phyloP scores from a whole-genome alignment of 2,888 invertebrate genomes.

The Aspidiotus destructor region DNA sequence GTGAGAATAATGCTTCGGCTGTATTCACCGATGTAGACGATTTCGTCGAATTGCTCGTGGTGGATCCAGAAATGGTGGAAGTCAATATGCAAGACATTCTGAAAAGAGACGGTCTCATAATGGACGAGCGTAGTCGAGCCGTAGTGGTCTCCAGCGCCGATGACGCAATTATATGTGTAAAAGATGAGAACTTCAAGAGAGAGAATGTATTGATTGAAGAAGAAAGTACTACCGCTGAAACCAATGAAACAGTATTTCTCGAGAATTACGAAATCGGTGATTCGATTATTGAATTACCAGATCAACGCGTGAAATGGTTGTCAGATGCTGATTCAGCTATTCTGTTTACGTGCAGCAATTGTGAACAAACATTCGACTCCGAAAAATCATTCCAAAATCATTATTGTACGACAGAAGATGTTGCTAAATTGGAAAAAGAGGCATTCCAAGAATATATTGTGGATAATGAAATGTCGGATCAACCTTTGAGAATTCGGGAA shows the following conservation, averaged over 20 bases:
- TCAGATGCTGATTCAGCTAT: neutral
- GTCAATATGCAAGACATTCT: slow-evolving; percentile 13
- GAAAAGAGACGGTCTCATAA: neutral
- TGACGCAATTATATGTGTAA: neutral
- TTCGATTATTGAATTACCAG: slow-evolving; percentile 12
- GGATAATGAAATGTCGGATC: neutral
- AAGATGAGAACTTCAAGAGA: neutral
- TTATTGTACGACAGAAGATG: neutral
- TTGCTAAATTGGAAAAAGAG: slow-evolving; percentile 7
- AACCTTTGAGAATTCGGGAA: neutral
- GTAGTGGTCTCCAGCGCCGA: neutral
- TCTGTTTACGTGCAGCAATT: neutral
- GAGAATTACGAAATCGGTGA: slow-evolving; percentile 13
- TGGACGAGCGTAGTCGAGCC: neutral
- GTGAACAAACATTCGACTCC: neutral
- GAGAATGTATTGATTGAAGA: neutral
- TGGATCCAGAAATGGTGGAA: slow-evolving; percentile 20
- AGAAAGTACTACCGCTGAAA: neutral
- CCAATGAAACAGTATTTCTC: slow-evolving; percentile 5
- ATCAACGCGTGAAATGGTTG: slow-evolving; percentile 5
- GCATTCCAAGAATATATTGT: neutral
- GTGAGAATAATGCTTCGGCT: neutral
- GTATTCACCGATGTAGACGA: slow-evolving; percentile 13
- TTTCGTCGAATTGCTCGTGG: slow-evolving; percentile 21
- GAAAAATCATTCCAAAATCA: neutral